These are phyloP conservation scores for Arizona elegans DNA, from an alignment of 2,113 vertebrate species.

Conservation along the genomic window DNA sequence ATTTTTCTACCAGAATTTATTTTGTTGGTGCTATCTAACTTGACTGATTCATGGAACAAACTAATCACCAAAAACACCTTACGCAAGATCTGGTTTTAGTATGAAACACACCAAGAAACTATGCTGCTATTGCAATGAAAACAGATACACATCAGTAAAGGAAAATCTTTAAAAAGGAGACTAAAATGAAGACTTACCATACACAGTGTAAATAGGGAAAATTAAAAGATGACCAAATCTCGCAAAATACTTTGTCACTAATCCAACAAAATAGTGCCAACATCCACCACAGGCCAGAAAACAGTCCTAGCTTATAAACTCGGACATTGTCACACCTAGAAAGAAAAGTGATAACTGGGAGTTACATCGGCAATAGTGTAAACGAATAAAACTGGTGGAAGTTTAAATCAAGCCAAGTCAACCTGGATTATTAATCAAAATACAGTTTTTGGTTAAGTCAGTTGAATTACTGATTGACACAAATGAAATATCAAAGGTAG, in stretches of 20 bases:
- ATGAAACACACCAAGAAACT: neutral
- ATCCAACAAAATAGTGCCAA: slow-evolving; percentile 95
- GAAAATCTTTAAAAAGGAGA: neutral
- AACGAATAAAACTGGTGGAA: neutral
- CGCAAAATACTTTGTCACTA: slow-evolving; percentile 93
- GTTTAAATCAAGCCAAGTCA: neutral
- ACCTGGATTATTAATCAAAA: neutral
- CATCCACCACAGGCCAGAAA: slow-evolving; percentile 94
- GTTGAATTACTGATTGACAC: neutral
- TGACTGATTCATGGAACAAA: neutral
- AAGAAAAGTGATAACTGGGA: slow-evolving; percentile 12
- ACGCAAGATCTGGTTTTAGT: neutral
- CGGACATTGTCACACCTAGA: slow-evolving; percentile 93
- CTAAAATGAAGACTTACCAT: slow-evolving; percentile 77
- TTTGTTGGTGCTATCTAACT: neutral
- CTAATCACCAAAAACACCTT: neutral
- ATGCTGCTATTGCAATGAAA: neutral
- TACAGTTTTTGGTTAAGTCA: neutral
- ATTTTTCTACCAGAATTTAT: neutral
- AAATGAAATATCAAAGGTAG: neutral
- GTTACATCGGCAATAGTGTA: neutral
- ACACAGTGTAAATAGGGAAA: slow-evolving; percentile 95
- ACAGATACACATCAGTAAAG: accelerated
- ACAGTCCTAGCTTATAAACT: slow-evolving; percentile 91
- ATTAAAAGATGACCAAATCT: slow-evolving; percentile 93